phyloP scores from a whole-genome alignment of 2,797 vertebrate genomes.

The Silurus aristotelis region DNA sequence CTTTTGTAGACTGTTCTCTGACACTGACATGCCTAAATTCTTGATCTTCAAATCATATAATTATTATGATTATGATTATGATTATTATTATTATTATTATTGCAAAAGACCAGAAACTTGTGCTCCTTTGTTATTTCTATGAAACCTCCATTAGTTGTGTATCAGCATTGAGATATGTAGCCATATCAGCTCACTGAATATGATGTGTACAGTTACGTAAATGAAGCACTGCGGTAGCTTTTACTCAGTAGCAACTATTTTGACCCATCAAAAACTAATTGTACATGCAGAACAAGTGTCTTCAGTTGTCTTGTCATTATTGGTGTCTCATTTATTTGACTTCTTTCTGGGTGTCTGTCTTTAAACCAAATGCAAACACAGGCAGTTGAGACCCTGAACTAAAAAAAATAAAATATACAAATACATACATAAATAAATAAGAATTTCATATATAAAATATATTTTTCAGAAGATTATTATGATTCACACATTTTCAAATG shows the following conservation, averaged over 20 bases:
- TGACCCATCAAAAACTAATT: conserved; percentile 46
- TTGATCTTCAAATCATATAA: conserved; percentile 59
- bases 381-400: conserved; percentile 33
- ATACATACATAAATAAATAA: no score
- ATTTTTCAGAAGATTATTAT: conserved; percentile 29
- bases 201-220: conserved; percentile 66
- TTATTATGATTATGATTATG: not conserved
- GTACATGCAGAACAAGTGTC: conserved; percentile 47
- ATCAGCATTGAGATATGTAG: conserved; percentile 71
- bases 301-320: conserved; percentile 42
- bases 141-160: conserved; percentile 72
- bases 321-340: conserved; percentile 26
- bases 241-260: conserved; percentile 65
- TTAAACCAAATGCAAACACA: conserved; percentile 29
- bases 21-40: conserved; percentile 56
- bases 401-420: not conserved
- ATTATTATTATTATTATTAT: conserved; percentile 23
- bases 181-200: conserved; percentile 72
- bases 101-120: conserved; percentile 83
- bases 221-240: conserved; percentile 66
- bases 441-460: conserved; percentile 4
- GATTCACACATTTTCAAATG: not conserved
- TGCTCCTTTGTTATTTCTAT: conserved; percentile 77
- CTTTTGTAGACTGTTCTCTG: conserved; percentile 70
- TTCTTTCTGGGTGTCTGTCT: conserved; percentile 32